Evolutionary conservation across 2,797 vertebrate genomes (phyloP).

Genomic region (Rousettus madagascariensis): DNA sequence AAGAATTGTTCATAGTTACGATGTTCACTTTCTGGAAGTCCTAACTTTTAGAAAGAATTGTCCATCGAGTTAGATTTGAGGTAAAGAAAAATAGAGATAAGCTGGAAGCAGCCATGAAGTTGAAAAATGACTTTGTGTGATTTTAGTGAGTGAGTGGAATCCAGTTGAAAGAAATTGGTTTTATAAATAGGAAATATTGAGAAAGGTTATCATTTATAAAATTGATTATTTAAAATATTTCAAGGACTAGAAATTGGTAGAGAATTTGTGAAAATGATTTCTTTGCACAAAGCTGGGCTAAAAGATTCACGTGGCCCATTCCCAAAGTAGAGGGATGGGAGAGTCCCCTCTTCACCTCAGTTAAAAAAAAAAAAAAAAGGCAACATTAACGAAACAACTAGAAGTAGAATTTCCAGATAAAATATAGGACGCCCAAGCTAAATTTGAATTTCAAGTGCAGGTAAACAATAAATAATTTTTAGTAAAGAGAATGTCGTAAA

Average conservation of each 20-base stretch:
- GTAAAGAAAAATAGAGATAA: not conserved
- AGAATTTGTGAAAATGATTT: not conserved
- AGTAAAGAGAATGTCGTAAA: not conserved
- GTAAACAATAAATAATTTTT: not conserved
- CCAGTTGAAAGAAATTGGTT: not conserved
- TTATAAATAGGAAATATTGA: not conserved
- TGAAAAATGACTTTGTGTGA: not conserved
- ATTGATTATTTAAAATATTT: not conserved
- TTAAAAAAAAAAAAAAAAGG: not conserved
- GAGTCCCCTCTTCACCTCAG: too few species aligned
- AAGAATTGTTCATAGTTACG: not conserved
- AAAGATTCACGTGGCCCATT: not conserved
- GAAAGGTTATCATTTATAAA: not conserved
- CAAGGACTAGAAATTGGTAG: not conserved
- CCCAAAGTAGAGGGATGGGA: not conserved
- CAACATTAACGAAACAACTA: not conserved
- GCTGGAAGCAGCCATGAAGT: not conserved
- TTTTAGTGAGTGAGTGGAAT: not conserved
- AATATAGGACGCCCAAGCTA: not conserved
- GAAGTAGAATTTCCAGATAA: not conserved
- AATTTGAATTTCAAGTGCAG: not conserved
- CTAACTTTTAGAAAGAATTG: not conserved
- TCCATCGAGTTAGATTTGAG: not conserved
- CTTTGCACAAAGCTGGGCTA: not conserved
- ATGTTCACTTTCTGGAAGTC: not conserved